Percentiles rank a stretch among this genome's conserved stretches.
Conservation (phyloP, 2,888 invertebrate genomes). For the Carterocephalus palaemon region DNA sequence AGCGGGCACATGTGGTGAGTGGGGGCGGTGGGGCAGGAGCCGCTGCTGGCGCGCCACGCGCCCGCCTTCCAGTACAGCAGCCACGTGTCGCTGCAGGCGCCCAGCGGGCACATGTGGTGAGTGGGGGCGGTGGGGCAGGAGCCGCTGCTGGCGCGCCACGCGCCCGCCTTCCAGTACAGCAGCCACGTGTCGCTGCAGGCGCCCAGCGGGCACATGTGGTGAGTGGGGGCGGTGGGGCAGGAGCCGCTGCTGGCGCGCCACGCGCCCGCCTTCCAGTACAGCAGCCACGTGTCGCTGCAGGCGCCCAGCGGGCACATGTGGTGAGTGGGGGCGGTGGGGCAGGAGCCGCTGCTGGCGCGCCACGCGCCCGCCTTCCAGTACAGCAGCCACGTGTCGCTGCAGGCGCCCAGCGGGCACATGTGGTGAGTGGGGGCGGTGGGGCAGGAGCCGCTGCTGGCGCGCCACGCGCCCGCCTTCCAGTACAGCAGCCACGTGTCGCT, state of each 20-base stretch:
- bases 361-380: constrained; percentile 99
- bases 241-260: constrained; percentile 94
- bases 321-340: constrained; percentile 94
- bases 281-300: constrained; percentile 97
- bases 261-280: constrained; percentile 97
- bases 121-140: constrained; percentile 92
- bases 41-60: constrained; percentile 89
- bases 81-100: constrained; percentile 97
- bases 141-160: constrained; percentile 96
- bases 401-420: constrained; percentile 95
- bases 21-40: constrained; percentile 99
- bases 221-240: constrained; percentile 99
- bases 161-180: constrained; percentile 97
- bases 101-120: constrained; percentile 99
- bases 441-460: constrained; percentile 95
- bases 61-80: constrained; percentile 99
- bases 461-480: constrained; percentile 95
- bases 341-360: constrained; percentile 94
- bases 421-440: constrained; percentile 99
- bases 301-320: constrained; percentile 98
- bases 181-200: constrained; percentile 97
- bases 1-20: too few species aligned
- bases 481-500: constrained; percentile 98
- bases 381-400: constrained; percentile 93
- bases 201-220: constrained; percentile 92